Conservation (phyloP, 2,888 invertebrate genomes). For the Argynnis bischoffii region DNA sequence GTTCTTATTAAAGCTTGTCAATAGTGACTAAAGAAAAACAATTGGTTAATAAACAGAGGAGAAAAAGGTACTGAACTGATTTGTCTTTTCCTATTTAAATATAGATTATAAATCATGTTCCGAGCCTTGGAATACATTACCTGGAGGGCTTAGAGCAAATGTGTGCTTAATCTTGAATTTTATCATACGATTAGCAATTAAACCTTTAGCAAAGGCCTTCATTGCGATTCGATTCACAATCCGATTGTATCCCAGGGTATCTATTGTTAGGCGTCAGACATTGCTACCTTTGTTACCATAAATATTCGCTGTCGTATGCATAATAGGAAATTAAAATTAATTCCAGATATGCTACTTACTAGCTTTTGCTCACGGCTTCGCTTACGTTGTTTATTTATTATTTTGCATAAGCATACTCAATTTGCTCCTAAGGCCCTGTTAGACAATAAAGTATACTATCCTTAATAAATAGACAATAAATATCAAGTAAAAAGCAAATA, state of each 20-base stretch:
- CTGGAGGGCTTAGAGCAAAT: slow-evolving; percentile 29
- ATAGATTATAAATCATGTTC: not conserved
- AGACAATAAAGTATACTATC: no score
- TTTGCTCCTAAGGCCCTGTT: no score
- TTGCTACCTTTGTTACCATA: slow-evolving; percentile 32
- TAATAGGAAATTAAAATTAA: not conserved
- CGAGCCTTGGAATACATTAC: slow-evolving; percentile 25
- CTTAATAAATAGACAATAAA: no score
- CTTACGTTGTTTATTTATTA: no score
- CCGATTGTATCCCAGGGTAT: slow-evolving; percentile 35
- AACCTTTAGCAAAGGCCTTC: slow-evolving; percentile 37
- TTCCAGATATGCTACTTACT: not conserved
- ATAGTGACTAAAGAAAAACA: no score
- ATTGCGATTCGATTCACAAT: slow-evolving; percentile 38
- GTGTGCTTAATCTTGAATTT: slow-evolving; percentile 35
- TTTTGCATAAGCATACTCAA: no score
- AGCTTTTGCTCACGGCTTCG: no score
- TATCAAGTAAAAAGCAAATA: no score
- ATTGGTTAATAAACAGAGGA: no score
- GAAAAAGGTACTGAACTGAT: no score
- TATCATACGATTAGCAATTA: slow-evolving; percentile 39
- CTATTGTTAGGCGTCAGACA: slow-evolving; percentile 31
- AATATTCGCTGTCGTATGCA: not conserved
- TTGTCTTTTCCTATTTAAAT: not conserved
- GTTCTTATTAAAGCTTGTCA: no score